Conservation (phyloP, 2,113 vertebrate genomes). For the Rhinolophus sinicus region DNA sequence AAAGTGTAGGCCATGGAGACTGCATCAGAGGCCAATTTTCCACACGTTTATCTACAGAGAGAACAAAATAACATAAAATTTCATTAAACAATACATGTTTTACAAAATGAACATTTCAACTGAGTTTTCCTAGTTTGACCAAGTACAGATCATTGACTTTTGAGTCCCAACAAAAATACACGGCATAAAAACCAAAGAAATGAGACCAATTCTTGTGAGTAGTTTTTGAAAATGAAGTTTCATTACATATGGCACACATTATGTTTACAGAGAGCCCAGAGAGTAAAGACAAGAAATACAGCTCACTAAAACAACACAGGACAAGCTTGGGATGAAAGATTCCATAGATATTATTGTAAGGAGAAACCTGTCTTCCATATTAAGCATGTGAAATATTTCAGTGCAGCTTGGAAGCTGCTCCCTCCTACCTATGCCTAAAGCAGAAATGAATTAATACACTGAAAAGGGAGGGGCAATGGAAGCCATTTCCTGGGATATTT, state of each 20-base stretch:
- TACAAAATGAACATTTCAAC: background rate
- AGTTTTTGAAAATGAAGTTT: constrained; percentile 32
- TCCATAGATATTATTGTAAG: background rate
- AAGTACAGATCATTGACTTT: background rate
- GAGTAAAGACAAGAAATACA: background rate
- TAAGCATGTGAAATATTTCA: background rate
- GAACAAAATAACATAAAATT: constrained; percentile 69
- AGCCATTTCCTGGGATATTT: background rate
- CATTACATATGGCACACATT: background rate
- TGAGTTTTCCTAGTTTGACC: background rate
- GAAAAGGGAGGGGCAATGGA: background rate
- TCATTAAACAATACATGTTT: background rate
- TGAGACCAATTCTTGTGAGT: background rate
- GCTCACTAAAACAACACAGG: background rate
- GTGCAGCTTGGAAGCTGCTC: background rate
- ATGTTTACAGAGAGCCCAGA: background rate
- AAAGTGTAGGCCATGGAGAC: constrained; percentile 94
- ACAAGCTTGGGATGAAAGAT: background rate
- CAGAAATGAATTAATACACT: background rate
- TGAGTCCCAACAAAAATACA: background rate
- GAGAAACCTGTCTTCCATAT: background rate
- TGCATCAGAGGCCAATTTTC: constrained; percentile 98
- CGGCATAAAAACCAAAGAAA: background rate
- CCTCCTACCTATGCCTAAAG: background rate
- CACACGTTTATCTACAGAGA: constrained; percentile 94